Percentiles rank a stretch among this genome's conserved stretches.
phyloP scores from a whole-genome alignment of 2,797 vertebrate genomes.

The Mareca strepera region DNA sequence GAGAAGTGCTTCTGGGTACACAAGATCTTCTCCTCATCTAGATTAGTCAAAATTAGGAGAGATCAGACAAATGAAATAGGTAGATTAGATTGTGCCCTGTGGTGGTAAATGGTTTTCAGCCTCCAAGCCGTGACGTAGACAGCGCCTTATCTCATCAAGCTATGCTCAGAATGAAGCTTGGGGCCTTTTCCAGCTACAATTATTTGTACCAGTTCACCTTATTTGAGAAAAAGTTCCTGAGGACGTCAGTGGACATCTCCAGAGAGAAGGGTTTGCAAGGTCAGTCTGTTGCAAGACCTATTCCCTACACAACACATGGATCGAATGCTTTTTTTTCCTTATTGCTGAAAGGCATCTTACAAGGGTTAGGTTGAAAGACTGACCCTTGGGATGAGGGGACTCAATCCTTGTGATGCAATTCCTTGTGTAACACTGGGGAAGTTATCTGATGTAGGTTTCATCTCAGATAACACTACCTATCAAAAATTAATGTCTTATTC shows the following conservation, averaged over 20 bases:
- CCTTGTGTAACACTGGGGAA: background rate
- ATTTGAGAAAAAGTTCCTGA: background rate
- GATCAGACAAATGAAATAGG: constrained; percentile 4
- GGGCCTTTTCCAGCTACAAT: constrained; percentile 5
- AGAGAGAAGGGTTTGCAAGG: background rate
- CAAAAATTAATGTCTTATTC: background rate
- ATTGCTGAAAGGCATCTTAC: background rate
- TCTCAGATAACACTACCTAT: background rate
- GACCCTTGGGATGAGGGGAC: background rate
- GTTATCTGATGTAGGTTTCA: background rate
- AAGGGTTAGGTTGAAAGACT: background rate
- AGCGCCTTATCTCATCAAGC: constrained; percentile 28
- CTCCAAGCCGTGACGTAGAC: background rate
- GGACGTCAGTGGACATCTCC: background rate
- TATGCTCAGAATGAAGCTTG: constrained; percentile 45
- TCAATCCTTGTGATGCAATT: background rate
- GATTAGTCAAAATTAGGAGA: constrained; percentile 32
- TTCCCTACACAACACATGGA: accelerated
- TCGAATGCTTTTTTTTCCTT: background rate
- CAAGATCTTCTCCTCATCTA: background rate
- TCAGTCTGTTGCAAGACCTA: background rate
- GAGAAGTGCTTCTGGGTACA: background rate
- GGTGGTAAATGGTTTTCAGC: constrained; percentile 5
- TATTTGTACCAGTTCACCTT: background rate
- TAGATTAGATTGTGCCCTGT: constrained; percentile 34